Conservation (phyloP, 2,888 invertebrate species). For the Andrena hattorfiana region DNA sequence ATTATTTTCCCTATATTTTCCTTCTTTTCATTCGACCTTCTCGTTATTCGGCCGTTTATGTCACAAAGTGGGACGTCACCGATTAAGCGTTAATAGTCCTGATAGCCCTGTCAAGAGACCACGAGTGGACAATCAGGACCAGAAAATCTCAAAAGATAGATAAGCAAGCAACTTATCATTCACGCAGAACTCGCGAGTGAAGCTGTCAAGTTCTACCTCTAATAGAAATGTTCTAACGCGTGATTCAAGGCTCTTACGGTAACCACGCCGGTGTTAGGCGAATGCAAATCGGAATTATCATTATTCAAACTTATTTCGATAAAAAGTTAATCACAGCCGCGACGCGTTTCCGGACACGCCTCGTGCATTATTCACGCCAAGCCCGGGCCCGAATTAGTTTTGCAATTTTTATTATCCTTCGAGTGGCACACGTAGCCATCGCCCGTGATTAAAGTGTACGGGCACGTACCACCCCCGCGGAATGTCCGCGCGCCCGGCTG, state of each 20-base stretch:
- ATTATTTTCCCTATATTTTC: no score
- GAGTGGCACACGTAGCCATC: not conserved
- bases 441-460: constrained; percentile 16
- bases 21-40: no score
- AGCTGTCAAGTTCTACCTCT: not conserved
- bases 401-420: constrained; percentile 41
- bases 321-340: constrained; percentile 43
- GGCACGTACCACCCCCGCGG: not conserved
- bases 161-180: no score
- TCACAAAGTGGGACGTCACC: no score
- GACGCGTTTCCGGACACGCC: constrained; percentile 10
- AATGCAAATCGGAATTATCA: constrained; percentile 33
- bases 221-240: not conserved
- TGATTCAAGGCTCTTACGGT: not conserved
- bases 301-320: constrained; percentile 36
- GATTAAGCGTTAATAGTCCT: no score
- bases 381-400: constrained; percentile 18
- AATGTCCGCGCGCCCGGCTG: not conserved
- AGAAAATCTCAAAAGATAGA: no score
- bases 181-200: not conserved
- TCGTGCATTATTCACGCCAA: constrained; percentile 33
- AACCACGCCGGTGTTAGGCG: not conserved
- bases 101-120: no score
- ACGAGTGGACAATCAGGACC: no score
- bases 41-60: no score